Percentiles rank a stretch among this genome's conserved stretches.
Evolutionary conservation across 2,888 invertebrate species (phyloP).

Genomic region (Spisula subtruncata): DNA sequence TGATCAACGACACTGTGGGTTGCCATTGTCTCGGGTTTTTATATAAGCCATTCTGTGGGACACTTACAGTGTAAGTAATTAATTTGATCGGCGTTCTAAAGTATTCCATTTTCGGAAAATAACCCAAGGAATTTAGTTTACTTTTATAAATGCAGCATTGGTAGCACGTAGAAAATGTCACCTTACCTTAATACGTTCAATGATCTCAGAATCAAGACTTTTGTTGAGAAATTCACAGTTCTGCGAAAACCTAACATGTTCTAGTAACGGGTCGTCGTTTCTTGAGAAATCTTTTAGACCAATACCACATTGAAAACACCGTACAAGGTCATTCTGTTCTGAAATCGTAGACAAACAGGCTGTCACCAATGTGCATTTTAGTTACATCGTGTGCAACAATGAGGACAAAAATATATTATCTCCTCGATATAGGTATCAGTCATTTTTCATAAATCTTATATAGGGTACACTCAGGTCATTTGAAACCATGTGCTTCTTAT

Average conservation of each 20-base stretch:
- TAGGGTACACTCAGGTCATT: no score
- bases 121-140: neutral
- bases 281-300: constrained; percentile 2
- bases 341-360: neutral
- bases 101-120: neutral
- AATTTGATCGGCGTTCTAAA: no score
- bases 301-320: constrained; percentile 30
- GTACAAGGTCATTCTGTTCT: neutral
- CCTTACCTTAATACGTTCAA: neutral
- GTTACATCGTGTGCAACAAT: no score
- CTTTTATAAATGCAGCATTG: neutral
- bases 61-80: neutral
- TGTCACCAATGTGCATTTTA: no score
- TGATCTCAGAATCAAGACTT: neutral
- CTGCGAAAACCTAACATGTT: neutral
- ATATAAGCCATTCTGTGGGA: neutral
- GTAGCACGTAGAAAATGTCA: neutral
- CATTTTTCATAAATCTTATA: no score
- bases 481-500: no score
- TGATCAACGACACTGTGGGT: no score
- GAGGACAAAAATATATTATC: no score
- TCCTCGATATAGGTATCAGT: no score
- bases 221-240: neutral
- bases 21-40: neutral
- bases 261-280: neutral